Evolutionary conservation across 2,797 vertebrate genomes (phyloP).

Genomic region (Xerus rutilus): DNA sequence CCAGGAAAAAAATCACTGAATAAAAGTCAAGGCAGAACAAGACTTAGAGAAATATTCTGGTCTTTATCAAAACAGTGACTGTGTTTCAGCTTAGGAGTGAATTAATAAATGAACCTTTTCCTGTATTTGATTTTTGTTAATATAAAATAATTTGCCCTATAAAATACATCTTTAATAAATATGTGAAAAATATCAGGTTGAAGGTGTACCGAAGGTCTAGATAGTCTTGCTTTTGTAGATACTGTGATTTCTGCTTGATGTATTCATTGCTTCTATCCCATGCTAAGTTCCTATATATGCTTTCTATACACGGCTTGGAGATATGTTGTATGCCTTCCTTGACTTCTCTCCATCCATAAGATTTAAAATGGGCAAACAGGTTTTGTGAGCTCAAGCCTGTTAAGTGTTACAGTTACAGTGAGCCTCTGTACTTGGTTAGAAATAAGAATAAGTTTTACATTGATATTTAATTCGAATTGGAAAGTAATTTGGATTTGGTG

Average conservation of each 20-base stretch:
- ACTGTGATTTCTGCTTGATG: background rate
- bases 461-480: constrained; percentile 19
- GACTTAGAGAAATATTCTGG: constrained; percentile 34
- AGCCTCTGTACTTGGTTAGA: constrained; percentile 32
- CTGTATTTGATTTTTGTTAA: constrained; percentile 38
- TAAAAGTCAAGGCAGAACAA: background rate
- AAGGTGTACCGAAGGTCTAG: background rate
- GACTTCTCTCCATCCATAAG: background rate
- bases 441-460: constrained; percentile 53
- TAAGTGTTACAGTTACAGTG: background rate
- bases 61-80: background rate
- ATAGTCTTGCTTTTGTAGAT: background rate
- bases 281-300: background rate
- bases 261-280: background rate
- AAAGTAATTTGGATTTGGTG: constrained; percentile 42
- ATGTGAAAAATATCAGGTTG: background rate
- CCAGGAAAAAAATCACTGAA: background rate
- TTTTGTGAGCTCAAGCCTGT: background rate
- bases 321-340: background rate
- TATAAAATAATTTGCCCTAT: background rate
- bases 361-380: background rate
- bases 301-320: background rate
- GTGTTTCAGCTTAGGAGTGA: constrained; percentile 19
- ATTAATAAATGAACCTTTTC: background rate
- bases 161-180: background rate